Conservation (phyloP, 2,797 vertebrate species). For the Rhinichthys osculus region DNA sequence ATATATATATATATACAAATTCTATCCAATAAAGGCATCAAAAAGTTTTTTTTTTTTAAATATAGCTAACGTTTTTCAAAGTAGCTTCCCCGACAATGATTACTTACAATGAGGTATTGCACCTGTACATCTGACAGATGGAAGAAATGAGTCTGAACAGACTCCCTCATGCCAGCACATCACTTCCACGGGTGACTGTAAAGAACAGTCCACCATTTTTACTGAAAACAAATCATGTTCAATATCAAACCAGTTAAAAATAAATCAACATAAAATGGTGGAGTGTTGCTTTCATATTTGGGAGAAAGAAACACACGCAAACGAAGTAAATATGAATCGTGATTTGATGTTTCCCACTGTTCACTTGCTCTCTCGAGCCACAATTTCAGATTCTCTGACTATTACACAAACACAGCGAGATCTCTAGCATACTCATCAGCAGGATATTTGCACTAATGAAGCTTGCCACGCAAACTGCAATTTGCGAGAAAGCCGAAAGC, state of each 20-base stretch:
- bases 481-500: constrained; percentile 53
- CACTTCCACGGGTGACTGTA: constrained; percentile 38
- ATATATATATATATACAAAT: too few relatives aligned
- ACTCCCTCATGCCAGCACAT: constrained; percentile 35
- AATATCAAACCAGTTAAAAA: constrained; percentile 4
- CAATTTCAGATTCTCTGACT: neutral
- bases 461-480: constrained; percentile 57
- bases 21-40: neutral
- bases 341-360: constrained; percentile 12
- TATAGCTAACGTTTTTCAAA: too few relatives aligned
- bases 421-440: constrained; percentile 43
- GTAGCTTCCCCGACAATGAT: neutral
- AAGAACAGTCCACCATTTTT: constrained; percentile 43
- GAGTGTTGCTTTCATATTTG: constrained; percentile 33
- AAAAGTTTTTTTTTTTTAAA: neutral
- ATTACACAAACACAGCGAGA: constrained; percentile 22
- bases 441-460: constrained; percentile 56
- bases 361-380: constrained; percentile 4
- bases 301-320: constrained; percentile 23
- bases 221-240: constrained; percentile 1
- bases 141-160: neutral
- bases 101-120: neutral
- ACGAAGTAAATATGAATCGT: constrained; percentile 15
- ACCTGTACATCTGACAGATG: neutral
- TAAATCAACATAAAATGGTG: constrained; percentile 31